Evolutionary conservation across 2,888 invertebrate species (phyloP).

Genomic region (Cyrtodaria siliqua): DNA sequence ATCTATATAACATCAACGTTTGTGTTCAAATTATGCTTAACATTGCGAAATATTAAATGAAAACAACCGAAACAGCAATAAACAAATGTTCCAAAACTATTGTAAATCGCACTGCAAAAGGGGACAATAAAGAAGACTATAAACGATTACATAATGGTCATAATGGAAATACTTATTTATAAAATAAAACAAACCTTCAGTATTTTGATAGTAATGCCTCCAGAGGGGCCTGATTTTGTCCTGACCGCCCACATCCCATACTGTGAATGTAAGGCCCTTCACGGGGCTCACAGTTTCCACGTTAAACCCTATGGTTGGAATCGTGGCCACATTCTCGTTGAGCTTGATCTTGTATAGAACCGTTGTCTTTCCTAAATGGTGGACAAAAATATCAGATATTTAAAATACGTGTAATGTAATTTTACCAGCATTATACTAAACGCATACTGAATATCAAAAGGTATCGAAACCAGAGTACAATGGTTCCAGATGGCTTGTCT

Average conservation of each 20-base stretch:
- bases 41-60: no score
- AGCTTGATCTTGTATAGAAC: constrained; percentile 85
- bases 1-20: no score
- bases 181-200: constrained; percentile 68
- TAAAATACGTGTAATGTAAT: not conserved
- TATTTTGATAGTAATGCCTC: constrained; percentile 82
- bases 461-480: no score
- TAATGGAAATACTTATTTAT: no score
- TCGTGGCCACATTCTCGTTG: constrained; percentile 82
- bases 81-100: no score
- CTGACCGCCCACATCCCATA: constrained; percentile 85
- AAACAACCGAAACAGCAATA: no score
- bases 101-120: no score
- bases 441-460: no score
- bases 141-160: no score
- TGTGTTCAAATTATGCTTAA: no score
- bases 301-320: constrained; percentile 86
- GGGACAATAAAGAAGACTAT: no score
- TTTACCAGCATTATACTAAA: not conserved
- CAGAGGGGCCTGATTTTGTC: constrained; percentile 82
- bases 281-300: constrained; percentile 83
- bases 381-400: not conserved
- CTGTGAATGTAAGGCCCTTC: constrained; percentile 82
- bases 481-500: no score
- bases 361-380: constrained; percentile 83